A percentile compares a stretch with the other conserved stretches of the same genome.
Conservation (phyloP, 1,140 invertebrate genomes). For the Micrasema longulum region DNA sequence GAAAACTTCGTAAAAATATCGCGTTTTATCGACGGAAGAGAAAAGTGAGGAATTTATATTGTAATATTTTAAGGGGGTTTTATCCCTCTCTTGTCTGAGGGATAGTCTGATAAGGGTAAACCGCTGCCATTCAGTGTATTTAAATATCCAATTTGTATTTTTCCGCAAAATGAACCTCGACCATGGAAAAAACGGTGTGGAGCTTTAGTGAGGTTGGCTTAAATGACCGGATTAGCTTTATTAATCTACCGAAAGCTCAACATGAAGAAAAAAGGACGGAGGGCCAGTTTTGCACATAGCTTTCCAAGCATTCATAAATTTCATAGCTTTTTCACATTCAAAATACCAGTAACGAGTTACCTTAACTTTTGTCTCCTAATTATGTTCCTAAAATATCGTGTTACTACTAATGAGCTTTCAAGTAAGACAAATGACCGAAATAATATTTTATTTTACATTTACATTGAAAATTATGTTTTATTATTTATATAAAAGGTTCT, state of each 20-base stretch:
- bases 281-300: slow-evolving; percentile 5
- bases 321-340: too few species aligned
- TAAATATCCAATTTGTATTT: slow-evolving; percentile 37
- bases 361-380: too few species aligned
- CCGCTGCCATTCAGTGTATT: slow-evolving; percentile 18
- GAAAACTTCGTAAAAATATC: too few species aligned
- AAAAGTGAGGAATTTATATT: slow-evolving; percentile 7
- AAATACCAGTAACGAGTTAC: too few species aligned
- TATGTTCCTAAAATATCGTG: too few species aligned
- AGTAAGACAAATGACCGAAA: too few species aligned
- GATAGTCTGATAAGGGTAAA: slow-evolving; percentile 2
- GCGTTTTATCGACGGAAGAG: not conserved
- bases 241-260: slow-evolving; percentile 15
- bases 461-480: too few species aligned
- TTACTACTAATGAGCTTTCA: too few species aligned
- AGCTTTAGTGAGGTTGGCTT: slow-evolving; percentile 26
- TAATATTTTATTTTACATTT: too few species aligned
- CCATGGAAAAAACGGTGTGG: slow-evolving; percentile 23
- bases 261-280: not conserved
- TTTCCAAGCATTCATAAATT: too few species aligned
- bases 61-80: not conserved
- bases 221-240: slow-evolving; percentile 30
- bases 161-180: slow-evolving; percentile 12
- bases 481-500: too few species aligned
- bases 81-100: not conserved